phyloP scores from a whole-genome alignment of 2,888 invertebrate species.

The Hermaeophaga mercurialis region DNA sequence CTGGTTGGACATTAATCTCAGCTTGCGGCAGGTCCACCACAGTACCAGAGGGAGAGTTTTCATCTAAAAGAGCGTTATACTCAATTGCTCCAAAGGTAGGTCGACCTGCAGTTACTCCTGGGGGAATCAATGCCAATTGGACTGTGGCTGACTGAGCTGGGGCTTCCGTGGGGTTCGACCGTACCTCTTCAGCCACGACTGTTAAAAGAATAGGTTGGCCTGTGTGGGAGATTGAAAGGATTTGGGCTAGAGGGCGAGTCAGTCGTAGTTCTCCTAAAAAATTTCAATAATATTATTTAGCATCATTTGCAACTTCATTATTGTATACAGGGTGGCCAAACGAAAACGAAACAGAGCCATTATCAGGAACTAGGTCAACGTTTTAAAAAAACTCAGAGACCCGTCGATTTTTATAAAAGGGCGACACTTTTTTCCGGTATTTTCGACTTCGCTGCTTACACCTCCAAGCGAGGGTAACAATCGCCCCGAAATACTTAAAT shows the following conservation, averaged over 20 bases:
- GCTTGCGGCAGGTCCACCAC: constrained; percentile 60
- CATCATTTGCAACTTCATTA: too few relatives aligned
- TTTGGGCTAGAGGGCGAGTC: constrained; percentile 75
- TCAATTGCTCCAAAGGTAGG: constrained; percentile 57
- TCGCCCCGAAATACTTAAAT: too few relatives aligned
- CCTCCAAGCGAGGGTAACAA: too few relatives aligned
- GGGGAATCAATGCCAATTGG: constrained; percentile 77
- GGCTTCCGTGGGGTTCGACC: constrained; percentile 62
- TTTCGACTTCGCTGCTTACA: too few relatives aligned
- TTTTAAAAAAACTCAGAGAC: too few relatives aligned
- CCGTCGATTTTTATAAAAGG: too few relatives aligned
- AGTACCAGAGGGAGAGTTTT: constrained; percentile 83
- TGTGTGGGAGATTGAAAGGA: constrained; percentile 79
- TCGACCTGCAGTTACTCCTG: constrained; percentile 47
- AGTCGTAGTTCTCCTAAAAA: constrained; percentile 71
- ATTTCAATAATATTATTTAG: too few relatives aligned
- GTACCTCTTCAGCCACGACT: constrained; percentile 85
- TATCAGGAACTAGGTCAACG: too few relatives aligned
- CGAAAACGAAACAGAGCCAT: too few relatives aligned
- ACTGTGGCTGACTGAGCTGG: constrained; percentile 80
- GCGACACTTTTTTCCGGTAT: too few relatives aligned
- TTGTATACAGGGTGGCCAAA: too few relatives aligned
- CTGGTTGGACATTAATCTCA: constrained; percentile 50
- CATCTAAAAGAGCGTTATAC: constrained; percentile 77
- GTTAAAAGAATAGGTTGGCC: constrained; percentile 83